These are phyloP conservation scores for Sinelater perroti DNA, from an alignment of 2,888 invertebrate species.

Conservation along the genomic window DNA sequence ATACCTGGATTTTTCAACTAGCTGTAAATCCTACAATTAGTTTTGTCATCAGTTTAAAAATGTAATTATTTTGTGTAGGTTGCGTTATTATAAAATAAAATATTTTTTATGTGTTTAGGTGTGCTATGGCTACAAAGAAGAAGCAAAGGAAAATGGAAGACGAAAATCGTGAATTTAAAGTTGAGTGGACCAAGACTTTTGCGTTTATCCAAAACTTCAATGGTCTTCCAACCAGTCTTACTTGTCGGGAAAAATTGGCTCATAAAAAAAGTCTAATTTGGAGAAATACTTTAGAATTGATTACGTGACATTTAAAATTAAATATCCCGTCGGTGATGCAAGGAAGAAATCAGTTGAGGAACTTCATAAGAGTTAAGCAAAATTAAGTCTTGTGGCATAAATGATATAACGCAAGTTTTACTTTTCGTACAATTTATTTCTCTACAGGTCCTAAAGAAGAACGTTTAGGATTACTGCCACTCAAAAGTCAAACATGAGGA, in stretches of 20 bases:
- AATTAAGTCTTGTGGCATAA: slow-evolving; percentile 8
- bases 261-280: slow-evolving; percentile 29
- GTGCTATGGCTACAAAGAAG: neutral
- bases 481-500: slow-evolving; percentile 40
- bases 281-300: slow-evolving; percentile 21
- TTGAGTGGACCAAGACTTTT: neutral
- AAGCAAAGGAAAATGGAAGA: neutral
- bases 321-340: slow-evolving; percentile 8
- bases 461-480: slow-evolving; percentile 33
- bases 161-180: slow-evolving; percentile 8
- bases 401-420: slow-evolving; percentile 14
- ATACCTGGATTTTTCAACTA: neutral
- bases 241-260: too few species aligned
- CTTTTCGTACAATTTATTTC: slow-evolving; percentile 46
- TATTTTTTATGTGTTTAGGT: neutral
- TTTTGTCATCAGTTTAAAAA: slow-evolving; percentile 4
- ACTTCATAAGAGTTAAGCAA: neutral
- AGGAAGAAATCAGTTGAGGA: slow-evolving; percentile 3
- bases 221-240: slow-evolving; percentile 24
- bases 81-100: slow-evolving; percentile 1
- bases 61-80: neutral
- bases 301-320: slow-evolving; percentile 20
- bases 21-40: slow-evolving; percentile 2
- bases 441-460: too few species aligned
- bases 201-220: too few species aligned